Evolutionary conservation across 2,113 vertebrate species (phyloP), one percentile per base, ranked within the genome.

Genomic region (Mus pahari): DNA sequence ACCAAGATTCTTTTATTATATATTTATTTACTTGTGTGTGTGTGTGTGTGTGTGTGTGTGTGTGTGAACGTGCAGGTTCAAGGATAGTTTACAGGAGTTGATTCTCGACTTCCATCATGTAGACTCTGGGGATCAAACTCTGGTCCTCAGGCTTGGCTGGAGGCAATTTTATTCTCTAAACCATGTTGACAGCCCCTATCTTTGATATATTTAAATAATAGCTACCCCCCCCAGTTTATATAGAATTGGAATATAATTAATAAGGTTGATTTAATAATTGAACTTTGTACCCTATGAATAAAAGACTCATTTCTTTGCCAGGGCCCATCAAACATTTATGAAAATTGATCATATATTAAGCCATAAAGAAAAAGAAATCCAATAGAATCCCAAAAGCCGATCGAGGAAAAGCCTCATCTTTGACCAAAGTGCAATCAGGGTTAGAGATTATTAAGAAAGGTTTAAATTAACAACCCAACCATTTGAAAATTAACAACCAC

Each of bases 301-400:
- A 92, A 93, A 96, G 93, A 83, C 62, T 95, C 74, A 33, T 79
- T 93, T 90, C 31, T 97, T 79, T 93, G 83, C 90, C 83, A 68
- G 73, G 90, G 28, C 74, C 93, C 92, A 96, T 95, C 97, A 96
- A 96, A 97, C 92, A 96, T 96, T 97, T 92, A 96, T 96, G 94
- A 94, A 98, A 96, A 97, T 88, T 93, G 97, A 95, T 98, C 97
- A 89, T 53, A 53, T 95, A 91, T 75, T 83, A 97, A 77, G 17
- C 74, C 96, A 83, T 96, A 94, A 96, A 96, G 93, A 88, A 89
- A 97, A 91, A 91, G 89, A 96, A 92, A 86, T 75, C 92, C 93
- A 71, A 90, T 96, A 79, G 64, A 84, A 83, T 70, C 93, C 82
- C 79, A 83, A 83, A 94, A 97, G 86, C 91, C 91, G 42, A 91